phyloP scores from a whole-genome alignment of 2,113 vertebrate genomes.

The Phoxinus phoxinus region DNA sequence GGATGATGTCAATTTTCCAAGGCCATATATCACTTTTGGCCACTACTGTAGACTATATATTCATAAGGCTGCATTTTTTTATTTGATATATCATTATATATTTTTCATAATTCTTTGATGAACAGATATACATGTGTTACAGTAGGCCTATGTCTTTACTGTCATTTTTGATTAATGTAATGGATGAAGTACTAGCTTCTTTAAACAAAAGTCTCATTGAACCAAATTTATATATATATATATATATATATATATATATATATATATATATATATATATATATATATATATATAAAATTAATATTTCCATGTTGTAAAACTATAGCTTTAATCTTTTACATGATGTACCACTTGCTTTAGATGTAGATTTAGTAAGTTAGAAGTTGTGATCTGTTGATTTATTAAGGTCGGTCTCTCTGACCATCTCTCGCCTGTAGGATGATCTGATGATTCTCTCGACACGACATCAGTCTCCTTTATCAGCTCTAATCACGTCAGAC shows the following conservation, averaged over 20 bases:
- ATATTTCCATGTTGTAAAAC: neutral
- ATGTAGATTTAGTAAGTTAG: neutral
- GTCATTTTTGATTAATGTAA: neutral
- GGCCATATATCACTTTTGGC: no score
- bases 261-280: no score
- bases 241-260: no score
- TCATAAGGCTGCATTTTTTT: no score
- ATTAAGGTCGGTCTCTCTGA: neutral
- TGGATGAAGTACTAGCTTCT: neutral
- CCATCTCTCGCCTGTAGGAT: neutral
- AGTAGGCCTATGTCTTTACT: neutral
- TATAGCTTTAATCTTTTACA: neutral
- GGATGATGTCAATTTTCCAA: no score
- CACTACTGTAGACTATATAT: no score
- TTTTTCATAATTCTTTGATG: neutral
- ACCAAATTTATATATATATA: no score
- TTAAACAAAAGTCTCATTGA: neutral
- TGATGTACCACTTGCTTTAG: neutral
- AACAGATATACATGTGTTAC: neutral
- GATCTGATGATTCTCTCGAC: neutral
- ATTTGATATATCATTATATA: no score
- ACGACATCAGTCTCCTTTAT: neutral
- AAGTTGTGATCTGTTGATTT: neutral
- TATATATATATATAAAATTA: no score
- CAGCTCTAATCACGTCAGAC: conserved; percentile 5